Base-by-base conservation (phyloP, 37 sponge, comb jelly and placozoan genomes). In the Geodia barretti region DNA sequence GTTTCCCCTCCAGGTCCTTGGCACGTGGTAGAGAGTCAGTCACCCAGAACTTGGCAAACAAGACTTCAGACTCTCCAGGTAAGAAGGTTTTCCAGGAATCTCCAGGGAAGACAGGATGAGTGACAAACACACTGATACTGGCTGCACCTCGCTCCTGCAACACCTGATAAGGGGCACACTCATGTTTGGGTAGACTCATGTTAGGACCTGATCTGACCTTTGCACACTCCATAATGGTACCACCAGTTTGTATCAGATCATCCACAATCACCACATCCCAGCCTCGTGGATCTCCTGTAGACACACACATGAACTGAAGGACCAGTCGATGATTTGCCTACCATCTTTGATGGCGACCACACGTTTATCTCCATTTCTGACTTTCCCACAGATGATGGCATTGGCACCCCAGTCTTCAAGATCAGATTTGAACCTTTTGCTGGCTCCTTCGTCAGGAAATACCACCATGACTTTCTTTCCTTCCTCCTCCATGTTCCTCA, bases 401-500 rank as follows among this genome's bases (percentile, higher is more conserved):
- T n/a, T n/a, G n/a, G n/a, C n/a, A 1, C 89, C 90, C 88, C 88
- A 96, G 40, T 76, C 3, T 0, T 38, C 17, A 23, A 96, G 73
- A 40, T 70, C 76, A 0, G 60, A 31, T 47, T 84, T 74, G 86
- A 96, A 96, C 34, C 97, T 33, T 68, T 93, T 96, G 39, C 66
- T 78, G 0, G 97, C 97, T 5, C 97, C 97, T 28, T 96, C 94
- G 77, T 96, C 97, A 23, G 97, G 97, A 42, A 93, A 96, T 0
- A 89, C 93, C 7, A 96, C 84, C n/a, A 71, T 31, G 28, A 93
- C 62, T 34, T 68, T 86, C 60, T 47, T 70, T 21, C 39, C 36
- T 35, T 95, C 86, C n/a, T n/a, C n/a, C 3, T 78, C 69, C 0
- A 85, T 77, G 23, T 32, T 19, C 21, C 26, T 4, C 21, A 96